phyloP scores from a whole-genome alignment of 2,797 vertebrate species.

The Cossypha polioptera region DNA sequence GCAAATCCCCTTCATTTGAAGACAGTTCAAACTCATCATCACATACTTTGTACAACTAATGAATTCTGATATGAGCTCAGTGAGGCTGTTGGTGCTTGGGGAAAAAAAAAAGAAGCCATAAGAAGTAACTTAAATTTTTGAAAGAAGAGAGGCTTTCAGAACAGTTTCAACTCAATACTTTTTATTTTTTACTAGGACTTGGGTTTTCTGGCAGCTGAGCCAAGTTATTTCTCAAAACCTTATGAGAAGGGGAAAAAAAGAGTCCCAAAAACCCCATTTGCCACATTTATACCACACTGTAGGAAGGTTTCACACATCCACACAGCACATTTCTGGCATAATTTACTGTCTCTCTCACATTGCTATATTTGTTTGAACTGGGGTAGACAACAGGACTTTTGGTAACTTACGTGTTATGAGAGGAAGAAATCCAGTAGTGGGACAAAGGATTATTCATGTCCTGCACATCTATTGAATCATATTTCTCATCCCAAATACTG shows the following conservation, averaged over 20 bases:
- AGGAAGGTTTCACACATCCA: background rate
- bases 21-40: background rate
- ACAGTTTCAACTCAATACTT: background rate
- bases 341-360: background rate
- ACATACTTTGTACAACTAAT: background rate
- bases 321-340: background rate
- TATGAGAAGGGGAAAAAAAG: background rate
- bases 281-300: background rate
- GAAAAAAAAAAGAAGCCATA: background rate
- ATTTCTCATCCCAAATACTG: conserved; percentile 92
- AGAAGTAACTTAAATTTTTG: background rate
- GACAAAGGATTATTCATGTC: conserved; percentile 97
- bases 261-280: background rate
- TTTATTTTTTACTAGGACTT: background rate
- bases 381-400: background rate
- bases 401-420: conserved; percentile 94
- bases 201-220: background rate
- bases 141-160: background rate
- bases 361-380: background rate
- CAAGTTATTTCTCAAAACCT: background rate
- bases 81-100: background rate
- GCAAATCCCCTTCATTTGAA: background rate
- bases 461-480: conserved; percentile 81
- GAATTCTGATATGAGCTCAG: background rate
- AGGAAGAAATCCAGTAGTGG: conserved; percentile 98